Percentiles rank a stretch among this genome's conserved stretches.
Evolutionary conservation across 2,888 invertebrate genomes (phyloP).

Genomic region (Anagyrus pseudococci): DNA sequence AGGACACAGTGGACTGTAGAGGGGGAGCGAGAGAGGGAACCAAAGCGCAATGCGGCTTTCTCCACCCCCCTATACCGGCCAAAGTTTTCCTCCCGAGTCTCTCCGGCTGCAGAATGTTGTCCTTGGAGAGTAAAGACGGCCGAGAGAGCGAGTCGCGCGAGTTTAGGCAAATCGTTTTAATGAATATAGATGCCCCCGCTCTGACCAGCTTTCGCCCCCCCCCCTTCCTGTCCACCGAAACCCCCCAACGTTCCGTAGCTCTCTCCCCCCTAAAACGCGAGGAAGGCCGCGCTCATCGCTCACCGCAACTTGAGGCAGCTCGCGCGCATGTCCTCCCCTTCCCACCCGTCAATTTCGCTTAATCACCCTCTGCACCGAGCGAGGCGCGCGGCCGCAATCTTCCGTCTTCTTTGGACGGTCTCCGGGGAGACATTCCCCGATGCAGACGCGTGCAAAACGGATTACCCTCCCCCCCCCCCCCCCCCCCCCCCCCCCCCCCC

Average conservation of each 20-base stretch:
- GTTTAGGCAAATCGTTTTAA: conserved; percentile 45
- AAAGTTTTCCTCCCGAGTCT: conserved; percentile 21
- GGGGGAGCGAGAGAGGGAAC: neutral
- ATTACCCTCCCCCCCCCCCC: too few species aligned
- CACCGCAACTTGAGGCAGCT: too few species aligned
- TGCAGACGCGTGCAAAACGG: too few species aligned
- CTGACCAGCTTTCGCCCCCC: conserved; percentile 14
- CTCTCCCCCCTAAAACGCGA: too few species aligned
- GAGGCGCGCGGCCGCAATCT: too few species aligned
- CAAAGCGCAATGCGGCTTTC: neutral
- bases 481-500: too few species aligned
- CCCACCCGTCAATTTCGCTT: conserved; percentile 26
- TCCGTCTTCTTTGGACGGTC: too few species aligned
- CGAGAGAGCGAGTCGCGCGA: conserved; percentile 32
- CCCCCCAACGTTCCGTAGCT: too few species aligned
- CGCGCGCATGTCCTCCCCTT: too few species aligned
- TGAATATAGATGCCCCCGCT: conserved; percentile 51
- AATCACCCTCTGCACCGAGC: conserved; percentile 16
- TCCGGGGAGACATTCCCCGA: too few species aligned
- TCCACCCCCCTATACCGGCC: neutral
- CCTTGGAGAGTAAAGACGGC: conserved; percentile 37
- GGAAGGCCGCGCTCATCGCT: too few species aligned
- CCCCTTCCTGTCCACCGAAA: neutral
- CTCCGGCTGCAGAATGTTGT: conserved; percentile 9
- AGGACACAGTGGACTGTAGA: conserved; percentile 3